Percentiles rank a stretch among this genome's conserved stretches.
Evolutionary conservation across 37 sponge, comb jelly and placozoan species (phyloP).

Genomic region (Bolinopsis microptera): DNA sequence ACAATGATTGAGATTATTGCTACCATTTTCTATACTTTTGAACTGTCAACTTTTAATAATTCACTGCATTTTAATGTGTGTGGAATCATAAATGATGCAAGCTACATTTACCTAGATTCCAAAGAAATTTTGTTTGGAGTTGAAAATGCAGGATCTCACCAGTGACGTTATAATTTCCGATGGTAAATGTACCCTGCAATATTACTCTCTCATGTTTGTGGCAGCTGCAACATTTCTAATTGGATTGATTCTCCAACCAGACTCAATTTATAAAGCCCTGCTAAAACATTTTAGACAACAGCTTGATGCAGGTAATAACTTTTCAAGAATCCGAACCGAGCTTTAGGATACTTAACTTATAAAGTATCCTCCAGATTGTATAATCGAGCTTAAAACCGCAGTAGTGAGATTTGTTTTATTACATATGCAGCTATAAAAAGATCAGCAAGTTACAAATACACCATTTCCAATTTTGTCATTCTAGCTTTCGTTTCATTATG

Average conservation of each 20-base stretch:
- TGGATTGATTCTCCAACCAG: neutral
- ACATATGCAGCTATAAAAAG: neutral
- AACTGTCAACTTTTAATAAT: neutral
- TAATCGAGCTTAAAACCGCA: neutral
- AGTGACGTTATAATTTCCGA: neutral
- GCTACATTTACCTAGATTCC: neutral
- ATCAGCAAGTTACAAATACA: neutral
- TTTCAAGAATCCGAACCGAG: neutral
- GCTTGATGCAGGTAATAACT: neutral
- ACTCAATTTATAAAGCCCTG: neutral
- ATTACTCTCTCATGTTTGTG: neutral
- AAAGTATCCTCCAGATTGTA: neutral
- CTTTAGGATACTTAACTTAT: neutral
- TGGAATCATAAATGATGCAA: neutral
- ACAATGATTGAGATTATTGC: neutral
- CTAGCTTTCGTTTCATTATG: neutral
- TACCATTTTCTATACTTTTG: neutral
- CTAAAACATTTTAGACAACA: neutral
- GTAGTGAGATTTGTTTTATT: neutral
- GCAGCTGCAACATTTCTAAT: neutral
- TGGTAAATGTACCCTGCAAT: neutral
- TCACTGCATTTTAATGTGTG: neutral
- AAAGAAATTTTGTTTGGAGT: neutral
- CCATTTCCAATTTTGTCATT: slow-evolving; percentile 20
- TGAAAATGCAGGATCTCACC: neutral